A percentile compares a stretch with the other conserved stretches of the same genome.
These are phyloP conservation scores for Heloderma charlesbogerti DNA, from an alignment of 2,113 vertebrate species.

Conservation along the genomic window DNA sequence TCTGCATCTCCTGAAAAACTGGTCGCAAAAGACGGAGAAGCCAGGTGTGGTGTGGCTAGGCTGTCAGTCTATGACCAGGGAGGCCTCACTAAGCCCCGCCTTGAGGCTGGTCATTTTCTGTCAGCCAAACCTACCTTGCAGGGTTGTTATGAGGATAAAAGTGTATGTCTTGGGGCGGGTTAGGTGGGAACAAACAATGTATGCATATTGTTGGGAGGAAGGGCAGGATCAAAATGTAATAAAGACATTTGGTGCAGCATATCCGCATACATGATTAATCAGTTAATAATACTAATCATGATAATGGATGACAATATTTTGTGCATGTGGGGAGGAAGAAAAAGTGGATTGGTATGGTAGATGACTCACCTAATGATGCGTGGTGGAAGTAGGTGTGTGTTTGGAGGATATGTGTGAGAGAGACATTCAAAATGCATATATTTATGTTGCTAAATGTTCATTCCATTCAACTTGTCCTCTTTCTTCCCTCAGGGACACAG, in stretches of 20 bases:
- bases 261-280: not conserved
- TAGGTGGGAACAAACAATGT: not conserved
- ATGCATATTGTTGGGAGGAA: not conserved
- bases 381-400: not conserved
- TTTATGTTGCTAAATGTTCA: not conserved
- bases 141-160: not conserved
- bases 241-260: not conserved
- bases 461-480: not conserved
- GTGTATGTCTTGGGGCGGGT: not conserved
- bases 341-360: not conserved
- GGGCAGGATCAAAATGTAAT: not conserved
- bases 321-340: not conserved
- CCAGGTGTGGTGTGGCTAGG: not conserved
- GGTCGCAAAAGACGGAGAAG: not conserved
- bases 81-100: not conserved
- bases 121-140: not conserved
- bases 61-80: not conserved
- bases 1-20: not conserved
- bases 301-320: not conserved
- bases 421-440: not conserved
- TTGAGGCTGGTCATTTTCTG: not conserved
- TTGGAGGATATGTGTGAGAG: not conserved
- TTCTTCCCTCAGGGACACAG: slow-evolving; percentile 9
- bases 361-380: not conserved
- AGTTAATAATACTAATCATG: not conserved